These are phyloP conservation scores for Clunio marinus DNA, from an alignment of 2,888 invertebrate species.

Conservation along the genomic window DNA sequence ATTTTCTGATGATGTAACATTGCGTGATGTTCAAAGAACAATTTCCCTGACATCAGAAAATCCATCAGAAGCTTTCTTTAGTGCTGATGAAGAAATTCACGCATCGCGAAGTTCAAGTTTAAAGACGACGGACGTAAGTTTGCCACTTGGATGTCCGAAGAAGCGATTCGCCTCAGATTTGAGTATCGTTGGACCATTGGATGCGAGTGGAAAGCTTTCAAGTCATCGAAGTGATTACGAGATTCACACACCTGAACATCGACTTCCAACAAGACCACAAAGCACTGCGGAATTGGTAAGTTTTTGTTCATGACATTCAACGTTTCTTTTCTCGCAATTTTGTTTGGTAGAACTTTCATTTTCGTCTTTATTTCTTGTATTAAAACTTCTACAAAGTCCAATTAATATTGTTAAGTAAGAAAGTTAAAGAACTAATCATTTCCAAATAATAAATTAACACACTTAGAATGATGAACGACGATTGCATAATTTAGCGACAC, in stretches of 20 bases:
- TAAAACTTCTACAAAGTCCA: no score
- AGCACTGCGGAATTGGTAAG: conserved; percentile 52
- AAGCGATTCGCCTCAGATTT: conserved; percentile 51
- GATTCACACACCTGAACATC: conserved; percentile 60
- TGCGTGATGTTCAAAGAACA: conserved; percentile 62
- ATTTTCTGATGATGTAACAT: conserved; percentile 46
- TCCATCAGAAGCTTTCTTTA: conserved; percentile 87
- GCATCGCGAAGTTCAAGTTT: conserved; percentile 42
- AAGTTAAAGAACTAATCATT: no score
- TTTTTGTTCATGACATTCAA: background rate
- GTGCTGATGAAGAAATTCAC: conserved; percentile 81
- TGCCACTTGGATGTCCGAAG: conserved; percentile 41
- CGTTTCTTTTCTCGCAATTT: background rate
- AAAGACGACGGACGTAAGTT: conserved; percentile 39
- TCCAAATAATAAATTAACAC: conserved; percentile 1
- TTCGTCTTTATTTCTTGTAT: no score
- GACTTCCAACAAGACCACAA: conserved; percentile 51
- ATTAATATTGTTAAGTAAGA: background rate
- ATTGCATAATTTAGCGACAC: conserved; percentile 53
- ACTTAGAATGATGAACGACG: conserved; percentile 48
- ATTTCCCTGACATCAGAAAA: conserved; percentile 86
- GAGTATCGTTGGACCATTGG: conserved; percentile 49
- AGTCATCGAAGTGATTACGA: conserved; percentile 61
- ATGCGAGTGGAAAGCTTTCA: conserved; percentile 49
- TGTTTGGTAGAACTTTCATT: no score